A percentile compares a stretch with the other conserved stretches of the same genome.
These are phyloP conservation scores for Drosophila phalerata DNA, from an alignment of 2,888 invertebrate genomes.

Conservation along the genomic window DNA sequence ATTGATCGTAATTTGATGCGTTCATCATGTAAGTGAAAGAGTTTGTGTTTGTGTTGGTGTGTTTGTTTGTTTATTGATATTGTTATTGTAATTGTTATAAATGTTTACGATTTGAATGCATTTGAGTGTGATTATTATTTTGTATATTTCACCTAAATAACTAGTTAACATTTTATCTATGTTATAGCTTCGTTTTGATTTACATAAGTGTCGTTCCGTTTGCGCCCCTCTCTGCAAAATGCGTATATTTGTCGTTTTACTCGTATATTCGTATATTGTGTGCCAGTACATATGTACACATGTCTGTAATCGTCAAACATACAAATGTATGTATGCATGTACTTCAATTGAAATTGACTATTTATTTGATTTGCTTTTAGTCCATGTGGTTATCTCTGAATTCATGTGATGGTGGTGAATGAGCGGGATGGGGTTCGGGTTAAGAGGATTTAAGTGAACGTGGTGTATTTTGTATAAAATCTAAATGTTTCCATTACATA, in stretches of 20 bases:
- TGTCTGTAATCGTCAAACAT: constrained; percentile 25
- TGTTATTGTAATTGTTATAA: constrained; percentile 10
- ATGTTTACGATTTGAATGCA: constrained; percentile 63
- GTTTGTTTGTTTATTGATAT: constrained; percentile 25
- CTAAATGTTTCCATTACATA: constrained; percentile 69
- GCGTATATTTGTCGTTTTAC: constrained; percentile 58
- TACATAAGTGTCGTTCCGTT: constrained; percentile 64
- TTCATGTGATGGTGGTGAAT: constrained; percentile 13
- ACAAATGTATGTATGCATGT: constrained; percentile 44
- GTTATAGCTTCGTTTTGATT: constrained; percentile 74
- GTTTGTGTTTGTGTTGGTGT: constrained; percentile 35
- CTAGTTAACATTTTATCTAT: constrained; percentile 83
- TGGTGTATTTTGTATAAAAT: constrained; percentile 72
- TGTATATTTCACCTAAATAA: constrained; percentile 85
- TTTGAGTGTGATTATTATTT: constrained; percentile 75
- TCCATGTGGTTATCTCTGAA: constrained; percentile 34
- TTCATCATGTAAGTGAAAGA: constrained; percentile 50
- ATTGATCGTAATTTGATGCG: constrained; percentile 44
- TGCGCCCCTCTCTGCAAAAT: constrained; percentile 56
- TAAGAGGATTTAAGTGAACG: constrained; percentile 38
- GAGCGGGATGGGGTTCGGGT: constrained; percentile 19
- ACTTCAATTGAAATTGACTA: constrained; percentile 74
- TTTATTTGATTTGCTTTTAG: constrained; percentile 71
- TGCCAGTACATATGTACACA: constrained; percentile 46
- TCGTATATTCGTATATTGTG: constrained; percentile 52